Evolutionary conservation across 1,140 invertebrate genomes (phyloP), one percentile per base, ranked within the genome.

Genomic region (Eufriesea mexicana): DNA sequence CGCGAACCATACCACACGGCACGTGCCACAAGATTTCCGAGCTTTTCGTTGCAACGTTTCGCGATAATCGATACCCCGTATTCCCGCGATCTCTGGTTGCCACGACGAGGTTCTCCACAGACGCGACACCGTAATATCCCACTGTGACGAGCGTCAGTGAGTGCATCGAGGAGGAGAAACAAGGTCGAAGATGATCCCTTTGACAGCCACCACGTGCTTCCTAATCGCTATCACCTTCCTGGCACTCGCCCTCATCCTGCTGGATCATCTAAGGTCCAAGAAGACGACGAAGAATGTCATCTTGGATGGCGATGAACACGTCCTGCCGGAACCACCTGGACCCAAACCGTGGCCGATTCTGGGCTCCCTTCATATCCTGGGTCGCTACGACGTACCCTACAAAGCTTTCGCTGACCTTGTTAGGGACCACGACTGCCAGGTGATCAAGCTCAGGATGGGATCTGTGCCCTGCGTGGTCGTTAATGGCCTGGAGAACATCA

Each of bases 401-500:
- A 95, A 96, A 89, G 96, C 95, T 4, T 96, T 97, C 91, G 92
- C 92, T 16, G 92, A 94, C 5, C 90, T 97, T 5, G 93, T 94
- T 35, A 93, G 94, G 73, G 89, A 94, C 57, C 96, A 95, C 90
- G 94, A 95, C 23, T 94, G 95, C 28, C 89, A 91, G 57, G 94
- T 97, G 0, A 93, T 96, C 54, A 95, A 95, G 55, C 85, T 97
- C 8, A 93, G 95, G 64, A 88, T 97, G 78, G 96, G 96, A 25
- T 94, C 92, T 6, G 91, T 95, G 9, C 94, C 95, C n/a, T 95
- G 96, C 83, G 93, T 97, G 5, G 95, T 97, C 57, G 94, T 97
- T 42, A 96, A 96, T 84, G 96, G 95, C 20, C 90, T 96, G 70
- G 95, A 96, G 59, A 95, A 95, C 81, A 96, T 97, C 81, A 94